Evolutionary conservation across 2,888 invertebrate species (phyloP), one percentile per base, ranked within the genome.

Genomic region (Scotopteryx bipunctaria): DNA sequence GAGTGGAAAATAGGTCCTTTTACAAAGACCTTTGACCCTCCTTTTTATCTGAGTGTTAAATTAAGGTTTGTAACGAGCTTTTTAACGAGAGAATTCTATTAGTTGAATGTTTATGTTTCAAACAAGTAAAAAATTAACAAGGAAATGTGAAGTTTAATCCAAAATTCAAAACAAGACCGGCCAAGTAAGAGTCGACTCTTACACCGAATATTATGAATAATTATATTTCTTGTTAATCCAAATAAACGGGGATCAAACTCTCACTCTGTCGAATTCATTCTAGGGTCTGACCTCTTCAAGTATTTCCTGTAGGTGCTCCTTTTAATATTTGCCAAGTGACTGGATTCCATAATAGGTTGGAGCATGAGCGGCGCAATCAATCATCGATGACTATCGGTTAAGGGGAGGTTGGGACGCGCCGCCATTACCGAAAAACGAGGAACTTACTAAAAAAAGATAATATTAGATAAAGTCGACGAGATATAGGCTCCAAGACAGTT

Each of bases 381-480:
- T 78, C 77, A 78, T 74, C 74, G 60, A 71, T 73, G 73, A 74
- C 73, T 74, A 76, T 76, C 73, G 67, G 64, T 46, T 65, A 63
- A 63, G 66, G 60, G 50, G 49, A 43, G 52, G 53, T 52, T 60
- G 61, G 46, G 64, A 70, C 72, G 67, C 67, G 71, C 65, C 57
- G 58, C 68, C 69, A 74, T 73, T 73, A 73, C 69, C 65, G 64
- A 66, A 70, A 71, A 73, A 73, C 64, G 67, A 66, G 63, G 66
- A 59, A 73, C 69, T 68, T 71, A 56, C 56, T 45, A 45, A 58
- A 63, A 61, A 64, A 63, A 45, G 63, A 67, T 71, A 68, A 70
- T 70, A 59, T 60, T 54, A 0, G 36, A 2, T 1, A 15, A 37
- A 37, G 23, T 8, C 11, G 13, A 37, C 14, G 3, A 19, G 19